These are phyloP conservation scores for Laticauda laticaudata DNA, from an alignment of 2,113 vertebrate species.

Conservation along the genomic window DNA sequence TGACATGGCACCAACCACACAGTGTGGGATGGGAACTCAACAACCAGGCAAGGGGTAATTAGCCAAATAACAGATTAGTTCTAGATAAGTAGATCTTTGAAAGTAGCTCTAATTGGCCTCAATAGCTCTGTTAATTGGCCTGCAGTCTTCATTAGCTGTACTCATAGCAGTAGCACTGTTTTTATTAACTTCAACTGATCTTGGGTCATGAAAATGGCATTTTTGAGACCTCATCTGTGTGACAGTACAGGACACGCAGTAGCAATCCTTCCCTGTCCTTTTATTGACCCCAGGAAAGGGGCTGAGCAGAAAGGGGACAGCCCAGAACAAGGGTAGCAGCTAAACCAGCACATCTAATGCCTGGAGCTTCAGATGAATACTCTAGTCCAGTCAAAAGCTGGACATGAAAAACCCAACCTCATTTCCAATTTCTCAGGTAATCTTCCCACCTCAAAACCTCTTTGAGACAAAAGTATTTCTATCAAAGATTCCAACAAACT, in stretches of 20 bases:
- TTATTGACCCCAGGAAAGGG: not conserved
- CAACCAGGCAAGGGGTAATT: not conserved
- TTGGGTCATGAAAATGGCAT: not conserved
- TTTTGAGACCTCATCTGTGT: not conserved
- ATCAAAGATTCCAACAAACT: not conserved
- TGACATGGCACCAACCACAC: not conserved
- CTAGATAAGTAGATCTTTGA: slow-evolving; percentile 13
- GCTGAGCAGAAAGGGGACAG: not conserved
- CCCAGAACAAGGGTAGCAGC: too few species aligned
- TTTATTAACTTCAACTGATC: not conserved
- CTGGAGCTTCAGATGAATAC: not conserved
- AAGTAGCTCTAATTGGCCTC: slow-evolving; percentile 20
- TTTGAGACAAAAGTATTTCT: not conserved
- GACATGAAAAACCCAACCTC: not conserved
- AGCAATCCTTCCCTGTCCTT: not conserved
- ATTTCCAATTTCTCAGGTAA: not conserved
- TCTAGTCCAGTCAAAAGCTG: not conserved
- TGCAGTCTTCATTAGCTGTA: not conserved
- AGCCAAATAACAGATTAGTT: slow-evolving; percentile 6
- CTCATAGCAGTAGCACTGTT: not conserved
- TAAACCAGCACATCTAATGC: not conserved
- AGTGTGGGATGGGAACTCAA: not conserved
- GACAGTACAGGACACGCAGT: not conserved
- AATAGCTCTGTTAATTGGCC: slow-evolving; percentile 10
- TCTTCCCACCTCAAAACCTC: not conserved